A percentile compares a stretch with the other conserved stretches of the same genome.
phyloP scores from a whole-genome alignment of 2,113 vertebrate species.

The Phainopepla nitens region DNA sequence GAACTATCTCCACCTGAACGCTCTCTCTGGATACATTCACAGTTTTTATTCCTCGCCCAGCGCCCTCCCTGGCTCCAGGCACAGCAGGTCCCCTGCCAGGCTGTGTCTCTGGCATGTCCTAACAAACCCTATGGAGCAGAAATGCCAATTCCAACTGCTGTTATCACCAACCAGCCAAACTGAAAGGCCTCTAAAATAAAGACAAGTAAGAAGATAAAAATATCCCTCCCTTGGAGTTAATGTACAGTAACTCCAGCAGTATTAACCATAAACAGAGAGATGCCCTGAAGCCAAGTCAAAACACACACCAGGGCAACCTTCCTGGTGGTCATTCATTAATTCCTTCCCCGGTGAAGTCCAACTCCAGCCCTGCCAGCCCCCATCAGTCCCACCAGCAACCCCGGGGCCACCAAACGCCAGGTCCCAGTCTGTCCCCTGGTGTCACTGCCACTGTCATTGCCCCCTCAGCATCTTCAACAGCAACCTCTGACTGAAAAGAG shows the following conservation, averaged over 20 bases:
- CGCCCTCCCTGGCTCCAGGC: rapidly evolving
- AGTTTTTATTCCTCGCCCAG: rapidly evolving
- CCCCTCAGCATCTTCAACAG: neutral
- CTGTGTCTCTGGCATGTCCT: neutral
- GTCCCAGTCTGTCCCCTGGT: rapidly evolving
- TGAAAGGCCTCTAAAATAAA: neutral
- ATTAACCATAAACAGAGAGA: neutral
- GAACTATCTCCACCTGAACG: neutral
- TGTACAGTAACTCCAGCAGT: neutral
- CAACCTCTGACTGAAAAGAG: neutral
- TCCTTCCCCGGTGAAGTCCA: neutral
- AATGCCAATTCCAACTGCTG: neutral
- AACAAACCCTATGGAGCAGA: neutral
- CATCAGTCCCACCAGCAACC: neutral
- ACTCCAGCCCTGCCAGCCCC: neutral
- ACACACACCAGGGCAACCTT: neutral
- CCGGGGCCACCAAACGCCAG: neutral
- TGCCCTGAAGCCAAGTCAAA: neutral
- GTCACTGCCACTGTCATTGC: neutral
- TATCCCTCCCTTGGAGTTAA: neutral
- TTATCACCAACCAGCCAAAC: neutral
- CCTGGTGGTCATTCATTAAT: neutral
- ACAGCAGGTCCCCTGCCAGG: neutral
- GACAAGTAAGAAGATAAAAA: neutral
- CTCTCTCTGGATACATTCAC: neutral